Evolutionary conservation across 2,113 vertebrate species (phyloP).

Genomic region (Nyctereutes procyonoides): DNA sequence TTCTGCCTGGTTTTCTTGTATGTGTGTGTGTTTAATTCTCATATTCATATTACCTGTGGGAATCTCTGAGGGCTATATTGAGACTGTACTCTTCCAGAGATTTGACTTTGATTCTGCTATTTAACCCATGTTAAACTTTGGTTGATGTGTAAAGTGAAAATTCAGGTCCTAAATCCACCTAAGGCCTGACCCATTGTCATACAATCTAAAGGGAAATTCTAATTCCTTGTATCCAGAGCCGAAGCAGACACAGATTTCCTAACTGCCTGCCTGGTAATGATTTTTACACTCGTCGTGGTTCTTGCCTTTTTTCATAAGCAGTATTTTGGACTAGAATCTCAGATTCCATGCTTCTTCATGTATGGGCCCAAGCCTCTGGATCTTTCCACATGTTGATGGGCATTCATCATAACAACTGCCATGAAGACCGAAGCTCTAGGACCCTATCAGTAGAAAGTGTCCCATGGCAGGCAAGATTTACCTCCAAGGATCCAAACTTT

Average conservation of each 20-base stretch:
- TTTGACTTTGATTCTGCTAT: not conserved
- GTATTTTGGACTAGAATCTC: not conserved
- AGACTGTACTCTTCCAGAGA: not conserved
- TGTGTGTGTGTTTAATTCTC: not conserved
- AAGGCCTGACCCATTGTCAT: not conserved
- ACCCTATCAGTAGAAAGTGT: not conserved
- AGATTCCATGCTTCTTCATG: not conserved
- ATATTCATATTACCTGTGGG: not conserved
- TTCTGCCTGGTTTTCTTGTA: not conserved
- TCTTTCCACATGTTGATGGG: not conserved
- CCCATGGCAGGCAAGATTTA: not conserved
- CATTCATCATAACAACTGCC: not conserved
- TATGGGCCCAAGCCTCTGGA: not conserved
- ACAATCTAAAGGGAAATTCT: not conserved
- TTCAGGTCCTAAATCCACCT: not conserved
- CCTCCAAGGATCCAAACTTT: not conserved
- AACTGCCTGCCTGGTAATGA: not conserved
- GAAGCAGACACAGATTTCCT: not conserved
- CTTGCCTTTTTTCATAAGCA: not conserved
- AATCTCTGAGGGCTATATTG: not conserved
- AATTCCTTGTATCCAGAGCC: not conserved
- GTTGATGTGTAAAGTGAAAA: not conserved
- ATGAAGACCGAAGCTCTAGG: not conserved
- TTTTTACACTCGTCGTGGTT: not conserved
- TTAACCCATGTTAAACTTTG: not conserved